Conservation (phyloP, 1,140 invertebrate species). For the Tetramorium simillimum region DNA sequence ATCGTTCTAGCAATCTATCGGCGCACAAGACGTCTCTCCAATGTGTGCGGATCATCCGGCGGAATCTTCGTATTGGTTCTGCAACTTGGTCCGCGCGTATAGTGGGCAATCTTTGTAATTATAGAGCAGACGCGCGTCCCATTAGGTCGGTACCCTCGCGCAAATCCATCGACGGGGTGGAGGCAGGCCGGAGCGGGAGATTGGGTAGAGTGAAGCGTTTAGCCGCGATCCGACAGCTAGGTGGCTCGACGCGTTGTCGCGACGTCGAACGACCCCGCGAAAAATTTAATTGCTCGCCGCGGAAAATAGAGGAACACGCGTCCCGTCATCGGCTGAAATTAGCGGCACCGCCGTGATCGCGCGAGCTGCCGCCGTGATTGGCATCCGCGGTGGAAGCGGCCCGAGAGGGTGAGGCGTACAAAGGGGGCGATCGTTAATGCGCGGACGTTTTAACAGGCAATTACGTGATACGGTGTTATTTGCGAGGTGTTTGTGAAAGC, state of each 20-base stretch:
- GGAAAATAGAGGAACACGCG: constrained; percentile 29
- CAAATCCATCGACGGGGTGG: constrained; percentile 10
- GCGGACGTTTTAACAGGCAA: constrained; percentile 45
- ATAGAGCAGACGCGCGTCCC: constrained; percentile 83
- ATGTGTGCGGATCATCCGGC: constrained; percentile 34
- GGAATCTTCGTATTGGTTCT: constrained; percentile 64
- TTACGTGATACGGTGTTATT: constrained; percentile 40
- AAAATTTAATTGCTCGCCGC: constrained; percentile 31
- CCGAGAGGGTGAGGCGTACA: background rate
- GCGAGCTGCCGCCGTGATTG: constrained; percentile 22
- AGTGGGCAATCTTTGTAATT: constrained; percentile 85
- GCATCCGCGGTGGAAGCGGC: background rate
- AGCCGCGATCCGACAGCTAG: constrained; percentile 64
- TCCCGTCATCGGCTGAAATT: constrained; percentile 28
- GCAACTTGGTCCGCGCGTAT: constrained; percentile 71
- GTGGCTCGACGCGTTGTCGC: constrained; percentile 70
- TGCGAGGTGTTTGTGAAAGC: constrained; percentile 42
- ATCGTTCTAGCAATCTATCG: constrained; percentile 71
- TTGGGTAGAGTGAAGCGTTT: constrained; percentile 17
- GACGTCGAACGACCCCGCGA: background rate
- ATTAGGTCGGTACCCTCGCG: constrained; percentile 79
- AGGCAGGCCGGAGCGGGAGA: background rate
- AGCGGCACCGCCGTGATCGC: background rate
- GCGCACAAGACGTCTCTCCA: background rate
- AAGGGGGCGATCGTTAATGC: constrained; percentile 27